A percentile compares a stretch with the other conserved stretches of the same genome.
Conservation (phyloP, 2,113 vertebrate genomes). For the Pelecanus crispus region DNA sequence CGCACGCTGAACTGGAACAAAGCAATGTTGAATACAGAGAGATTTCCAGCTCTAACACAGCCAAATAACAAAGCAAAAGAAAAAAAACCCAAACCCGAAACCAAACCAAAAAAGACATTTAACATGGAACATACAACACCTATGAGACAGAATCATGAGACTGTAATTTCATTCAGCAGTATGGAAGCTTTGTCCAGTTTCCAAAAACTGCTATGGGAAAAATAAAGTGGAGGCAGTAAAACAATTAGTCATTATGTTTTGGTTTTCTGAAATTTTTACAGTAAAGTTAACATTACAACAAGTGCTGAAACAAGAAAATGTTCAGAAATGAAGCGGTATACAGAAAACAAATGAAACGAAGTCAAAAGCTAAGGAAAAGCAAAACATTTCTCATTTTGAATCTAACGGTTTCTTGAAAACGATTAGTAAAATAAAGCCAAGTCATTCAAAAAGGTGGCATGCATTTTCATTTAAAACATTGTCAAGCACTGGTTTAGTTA, state of each 20-base stretch:
- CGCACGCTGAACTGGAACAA: conserved; percentile 40
- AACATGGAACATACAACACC: conserved; percentile 33
- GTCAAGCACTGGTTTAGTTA: not conserved
- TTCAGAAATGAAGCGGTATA: not conserved
- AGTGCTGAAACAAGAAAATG: conserved; percentile 39
- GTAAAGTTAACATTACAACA: conserved; percentile 14
- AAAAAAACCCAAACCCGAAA: not conserved
- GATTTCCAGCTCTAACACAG: conserved; percentile 46
- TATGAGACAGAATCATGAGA: conserved; percentile 37
- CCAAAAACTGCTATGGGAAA: conserved; percentile 23
- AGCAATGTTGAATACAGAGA: conserved; percentile 15
- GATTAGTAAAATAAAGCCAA: not conserved
- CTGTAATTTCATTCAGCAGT: not conserved
- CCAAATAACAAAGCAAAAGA: not conserved
- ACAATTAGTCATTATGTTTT: not conserved
- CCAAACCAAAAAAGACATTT: conserved; percentile 25
- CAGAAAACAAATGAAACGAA: conserved; percentile 1
- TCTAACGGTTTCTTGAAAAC: not conserved
- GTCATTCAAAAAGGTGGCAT: not conserved
- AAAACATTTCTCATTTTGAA: not conserved
- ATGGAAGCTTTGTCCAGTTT: not conserved
- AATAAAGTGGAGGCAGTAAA: not conserved
- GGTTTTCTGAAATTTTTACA: not conserved
- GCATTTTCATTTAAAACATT: not conserved
- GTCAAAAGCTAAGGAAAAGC: conserved; percentile 33